These are phyloP conservation scores for Phaenicophaeus curvirostris DNA, from an alignment of 2,797 vertebrate species.

Conservation along the genomic window DNA sequence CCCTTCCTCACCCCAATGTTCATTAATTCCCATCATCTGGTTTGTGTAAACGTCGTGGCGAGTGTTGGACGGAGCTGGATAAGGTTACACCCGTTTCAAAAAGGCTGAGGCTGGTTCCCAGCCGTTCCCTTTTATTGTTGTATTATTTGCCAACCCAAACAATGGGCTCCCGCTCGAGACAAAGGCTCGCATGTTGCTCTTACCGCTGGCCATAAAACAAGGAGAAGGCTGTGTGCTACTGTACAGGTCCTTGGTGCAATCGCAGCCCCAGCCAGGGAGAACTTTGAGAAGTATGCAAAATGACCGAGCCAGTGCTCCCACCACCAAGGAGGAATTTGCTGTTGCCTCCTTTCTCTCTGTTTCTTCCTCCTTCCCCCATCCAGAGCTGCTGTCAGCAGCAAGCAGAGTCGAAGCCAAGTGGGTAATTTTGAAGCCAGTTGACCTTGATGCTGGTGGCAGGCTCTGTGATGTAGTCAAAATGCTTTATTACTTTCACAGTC, in stretches of 20 bases:
- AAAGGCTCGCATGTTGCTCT: constrained; percentile 30
- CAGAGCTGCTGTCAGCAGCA: neutral
- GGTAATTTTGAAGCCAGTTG: neutral
- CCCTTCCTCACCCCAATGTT: neutral
- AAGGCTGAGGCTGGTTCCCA: constrained; percentile 6
- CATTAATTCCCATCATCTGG: constrained; percentile 61
- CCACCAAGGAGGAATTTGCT: neutral
- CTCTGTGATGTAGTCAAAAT: neutral
- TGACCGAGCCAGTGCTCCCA: neutral
- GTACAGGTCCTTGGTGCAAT: neutral
- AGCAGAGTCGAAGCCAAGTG: neutral
- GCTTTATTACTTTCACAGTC: neutral
- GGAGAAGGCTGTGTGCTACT: neutral
- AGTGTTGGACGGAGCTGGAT: neutral
- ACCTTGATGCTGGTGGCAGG: neutral
- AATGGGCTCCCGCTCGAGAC: neutral
- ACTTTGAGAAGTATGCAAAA: neutral
- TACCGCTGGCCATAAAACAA: neutral
- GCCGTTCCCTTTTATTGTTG: constrained; percentile 53
- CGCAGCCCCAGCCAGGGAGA: neutral
- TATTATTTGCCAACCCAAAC: constrained; percentile 51
- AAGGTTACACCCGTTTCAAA: constrained; percentile 46
- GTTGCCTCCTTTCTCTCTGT: neutral
- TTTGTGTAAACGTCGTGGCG: neutral
- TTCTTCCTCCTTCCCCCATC: neutral